A percentile compares a stretch with the other conserved stretches of the same genome.
These are phyloP conservation scores for Tenthredo amoena DNA, from an alignment of 2,888 invertebrate genomes.

Conservation along the genomic window DNA sequence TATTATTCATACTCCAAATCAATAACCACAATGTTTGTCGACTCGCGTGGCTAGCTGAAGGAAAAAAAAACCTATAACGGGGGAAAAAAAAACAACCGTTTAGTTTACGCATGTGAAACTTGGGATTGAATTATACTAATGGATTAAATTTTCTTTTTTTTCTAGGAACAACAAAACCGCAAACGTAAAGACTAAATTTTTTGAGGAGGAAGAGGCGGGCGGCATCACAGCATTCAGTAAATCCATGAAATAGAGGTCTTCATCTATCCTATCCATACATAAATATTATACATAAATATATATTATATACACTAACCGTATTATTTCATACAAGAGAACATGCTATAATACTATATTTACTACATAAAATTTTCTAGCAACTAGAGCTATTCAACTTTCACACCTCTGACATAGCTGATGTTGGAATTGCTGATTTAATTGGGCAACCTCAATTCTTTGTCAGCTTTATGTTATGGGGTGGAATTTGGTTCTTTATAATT, in stretches of 20 bases:
- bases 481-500: slow-evolving; percentile 10
- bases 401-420: not conserved
- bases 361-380: slow-evolving; percentile 38
- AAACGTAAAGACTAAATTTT: slow-evolving; percentile 71
- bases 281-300: slow-evolving; percentile 63
- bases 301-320: slow-evolving; percentile 64
- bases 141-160: slow-evolving; percentile 36
- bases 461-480: not conserved
- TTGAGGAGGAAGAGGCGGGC: slow-evolving; percentile 53
- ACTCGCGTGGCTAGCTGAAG: not conserved
- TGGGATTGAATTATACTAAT: not conserved
- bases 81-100: not conserved
- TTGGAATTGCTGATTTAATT: not conserved
- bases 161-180: slow-evolving; percentile 70
- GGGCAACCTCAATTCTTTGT: not conserved
- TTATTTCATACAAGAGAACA: slow-evolving; percentile 62
- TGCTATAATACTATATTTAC: slow-evolving; percentile 63
- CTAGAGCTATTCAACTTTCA: not conserved
- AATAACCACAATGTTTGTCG: not conserved
- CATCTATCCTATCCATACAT: slow-evolving; percentile 75
- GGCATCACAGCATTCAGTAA: slow-evolving; percentile 68
- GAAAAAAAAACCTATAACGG: not conserved
- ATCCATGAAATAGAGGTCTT: slow-evolving; percentile 76
- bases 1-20: slow-evolving; percentile 19
- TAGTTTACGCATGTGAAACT: not conserved